Evolutionary conservation across 2,888 invertebrate species (phyloP).

Genomic region (Aspidiotus rigidus): DNA sequence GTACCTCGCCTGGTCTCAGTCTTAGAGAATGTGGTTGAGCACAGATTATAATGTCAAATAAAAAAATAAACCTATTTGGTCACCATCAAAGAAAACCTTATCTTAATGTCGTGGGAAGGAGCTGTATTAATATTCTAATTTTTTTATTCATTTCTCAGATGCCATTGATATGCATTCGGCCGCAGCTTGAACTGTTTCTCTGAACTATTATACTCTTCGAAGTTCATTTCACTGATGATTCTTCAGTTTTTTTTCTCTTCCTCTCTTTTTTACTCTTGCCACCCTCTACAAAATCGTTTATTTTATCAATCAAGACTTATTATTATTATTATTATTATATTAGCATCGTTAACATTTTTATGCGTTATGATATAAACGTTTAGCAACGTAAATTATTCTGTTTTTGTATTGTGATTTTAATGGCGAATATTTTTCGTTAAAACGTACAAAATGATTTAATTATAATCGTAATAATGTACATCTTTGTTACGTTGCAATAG

Average conservation of each 20-base stretch:
- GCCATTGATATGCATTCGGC: slow-evolving; percentile 37
- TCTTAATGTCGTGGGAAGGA: too few relatives aligned
- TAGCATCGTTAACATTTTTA: neutral
- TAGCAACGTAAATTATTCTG: too few relatives aligned
- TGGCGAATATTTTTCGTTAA: too few relatives aligned
- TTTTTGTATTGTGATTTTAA: too few relatives aligned
- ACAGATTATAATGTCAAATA: too few relatives aligned
- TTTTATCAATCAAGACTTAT: neutral
- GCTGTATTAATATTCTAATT: neutral
- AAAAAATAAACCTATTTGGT: too few relatives aligned
- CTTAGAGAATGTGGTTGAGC: too few relatives aligned
- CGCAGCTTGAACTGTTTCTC: slow-evolving; percentile 35
- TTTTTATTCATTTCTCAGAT: slow-evolving; percentile 28
- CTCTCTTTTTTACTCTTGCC: neutral
- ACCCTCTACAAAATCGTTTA: neutral
- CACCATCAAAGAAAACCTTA: neutral
- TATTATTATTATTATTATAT: neutral
- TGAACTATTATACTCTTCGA: neutral
- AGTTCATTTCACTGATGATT: neutral
- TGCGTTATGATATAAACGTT: neutral
- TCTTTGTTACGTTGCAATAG: too few relatives aligned
- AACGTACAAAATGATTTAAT: too few relatives aligned
- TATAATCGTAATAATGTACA: too few relatives aligned
- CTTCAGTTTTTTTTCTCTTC: slow-evolving; percentile 9
- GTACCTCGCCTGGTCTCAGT: too few relatives aligned